Base-by-base conservation (phyloP, 1,140 invertebrate genomes). In the Trichonephila clavata region DNA sequence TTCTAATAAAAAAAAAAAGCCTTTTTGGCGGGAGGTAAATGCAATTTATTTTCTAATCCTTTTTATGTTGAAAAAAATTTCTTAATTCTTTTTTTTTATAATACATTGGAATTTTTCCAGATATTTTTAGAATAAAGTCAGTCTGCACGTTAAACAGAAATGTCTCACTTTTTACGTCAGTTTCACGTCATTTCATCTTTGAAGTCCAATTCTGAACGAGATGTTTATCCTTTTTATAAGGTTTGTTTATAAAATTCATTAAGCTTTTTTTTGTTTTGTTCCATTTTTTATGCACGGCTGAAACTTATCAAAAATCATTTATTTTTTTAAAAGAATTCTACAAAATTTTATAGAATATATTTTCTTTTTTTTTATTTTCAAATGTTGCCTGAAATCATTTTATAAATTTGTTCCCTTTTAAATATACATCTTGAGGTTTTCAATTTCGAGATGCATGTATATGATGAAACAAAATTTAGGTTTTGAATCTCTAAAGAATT, bases 141-240 rank as follows among this genome's bases (percentile, higher is more conserved):
- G 27, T 8, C 84, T 21, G 18, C 24, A 86, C 27, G n/a, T 7
- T 10, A 71, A 63, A 71, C n/a, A 88, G 63, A 60, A 43, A 93
- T 93, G 92, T 87, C 92, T 39, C 27, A 80, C 63, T 93, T 93
- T 50, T 65, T 93, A 27, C 39, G 92, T 77, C 92, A 93, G n/a
- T 93, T 84, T 59, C 92, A 93, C 57, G 61, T 93, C n/a, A 81
- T 93, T n/a, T 93, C 92, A 43, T 88, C 92, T 24, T 32, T 93
- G 43, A 93, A 93, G 43, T 60, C 84, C 21, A 88, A 81, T 80
- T 71, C 65, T n/a, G 92, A 93, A 7, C 60, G 63, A 80, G 86
- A 93, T 27, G 21, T 93, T 43, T 50, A 24, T 16, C 92, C 92
- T 21, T 87, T 93, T 63, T 93, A 93, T 88, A 93, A 93, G 86